These are phyloP conservation scores for Sander vitreus DNA, from an alignment of 2,113 vertebrate genomes.

Conservation along the genomic window DNA sequence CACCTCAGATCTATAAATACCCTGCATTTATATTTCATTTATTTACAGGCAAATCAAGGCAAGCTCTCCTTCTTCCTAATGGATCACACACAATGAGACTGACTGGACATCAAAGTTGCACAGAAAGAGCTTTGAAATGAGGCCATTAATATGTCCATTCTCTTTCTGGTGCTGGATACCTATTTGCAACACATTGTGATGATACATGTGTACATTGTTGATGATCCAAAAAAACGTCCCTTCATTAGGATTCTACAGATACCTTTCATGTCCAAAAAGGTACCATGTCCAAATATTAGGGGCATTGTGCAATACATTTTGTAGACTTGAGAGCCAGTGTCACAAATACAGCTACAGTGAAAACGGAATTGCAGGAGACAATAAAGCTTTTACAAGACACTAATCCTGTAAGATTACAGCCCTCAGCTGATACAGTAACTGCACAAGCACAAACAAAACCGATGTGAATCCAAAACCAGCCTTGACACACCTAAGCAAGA, in stretches of 20 bases:
- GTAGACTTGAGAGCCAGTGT: conserved; percentile 3
- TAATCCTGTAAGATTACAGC: conserved; percentile 62
- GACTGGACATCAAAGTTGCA: conserved; percentile 65
- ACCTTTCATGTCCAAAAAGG: conserved; percentile 2
- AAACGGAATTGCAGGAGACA: background rate
- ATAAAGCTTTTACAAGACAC: conserved; percentile 20
- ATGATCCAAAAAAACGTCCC: background rate
- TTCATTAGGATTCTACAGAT: background rate
- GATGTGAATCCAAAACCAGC: conserved; percentile 46
- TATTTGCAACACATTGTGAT: conserved; percentile 12
- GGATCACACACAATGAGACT: conserved; percentile 57
- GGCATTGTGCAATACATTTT: conserved; percentile 4
- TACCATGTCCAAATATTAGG: background rate
- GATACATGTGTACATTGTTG: background rate
- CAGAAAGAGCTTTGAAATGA: conserved; percentile 59
- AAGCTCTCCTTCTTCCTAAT: conserved; percentile 55
- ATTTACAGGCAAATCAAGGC: conserved; percentile 57
- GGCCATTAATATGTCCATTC: conserved; percentile 47
- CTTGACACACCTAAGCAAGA: conserved; percentile 67
- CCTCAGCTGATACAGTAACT: conserved; percentile 31
- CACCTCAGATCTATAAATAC: conserved; percentile 62
- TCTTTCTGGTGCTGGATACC: conserved; percentile 4
- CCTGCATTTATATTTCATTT: conserved; percentile 57
- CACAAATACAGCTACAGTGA: conserved; percentile 3
- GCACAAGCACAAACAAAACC: conserved; percentile 38